These are phyloP conservation scores for Neolamprologus modestus DNA, from an alignment of 2,113 vertebrate genomes.

Conservation along the genomic window DNA sequence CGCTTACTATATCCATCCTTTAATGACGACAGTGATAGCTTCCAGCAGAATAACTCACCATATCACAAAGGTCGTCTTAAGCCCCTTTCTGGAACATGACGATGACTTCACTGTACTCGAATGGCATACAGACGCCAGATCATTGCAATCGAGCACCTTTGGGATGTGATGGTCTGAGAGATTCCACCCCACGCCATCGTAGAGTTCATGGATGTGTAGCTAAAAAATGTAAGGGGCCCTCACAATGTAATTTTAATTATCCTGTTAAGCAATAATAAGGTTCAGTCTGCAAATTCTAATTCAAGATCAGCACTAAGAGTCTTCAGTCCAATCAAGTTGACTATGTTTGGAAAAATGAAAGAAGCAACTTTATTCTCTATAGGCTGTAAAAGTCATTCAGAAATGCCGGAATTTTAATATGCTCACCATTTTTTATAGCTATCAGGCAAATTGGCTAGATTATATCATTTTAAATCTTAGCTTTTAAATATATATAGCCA, in stretches of 20 bases:
- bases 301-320: background rate
- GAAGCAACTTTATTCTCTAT: background rate
- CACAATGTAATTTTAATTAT: background rate
- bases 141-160: background rate
- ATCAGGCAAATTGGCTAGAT: background rate
- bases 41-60: background rate
- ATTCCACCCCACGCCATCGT: background rate
- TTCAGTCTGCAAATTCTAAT: background rate
- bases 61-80: background rate
- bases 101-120: background rate
- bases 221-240: background rate
- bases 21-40: background rate
- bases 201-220: background rate
- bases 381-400: background rate
- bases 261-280: background rate
- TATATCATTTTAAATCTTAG: background rate
- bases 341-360: background rate
- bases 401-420: background rate
- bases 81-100: background rate
- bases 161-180: background rate
- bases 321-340: background rate
- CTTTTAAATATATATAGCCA: background rate
- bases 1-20: background rate
- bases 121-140: background rate
- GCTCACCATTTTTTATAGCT: background rate